phyloP scores from a whole-genome alignment of 1,140 invertebrate species.

The Halesus radiatus region DNA sequence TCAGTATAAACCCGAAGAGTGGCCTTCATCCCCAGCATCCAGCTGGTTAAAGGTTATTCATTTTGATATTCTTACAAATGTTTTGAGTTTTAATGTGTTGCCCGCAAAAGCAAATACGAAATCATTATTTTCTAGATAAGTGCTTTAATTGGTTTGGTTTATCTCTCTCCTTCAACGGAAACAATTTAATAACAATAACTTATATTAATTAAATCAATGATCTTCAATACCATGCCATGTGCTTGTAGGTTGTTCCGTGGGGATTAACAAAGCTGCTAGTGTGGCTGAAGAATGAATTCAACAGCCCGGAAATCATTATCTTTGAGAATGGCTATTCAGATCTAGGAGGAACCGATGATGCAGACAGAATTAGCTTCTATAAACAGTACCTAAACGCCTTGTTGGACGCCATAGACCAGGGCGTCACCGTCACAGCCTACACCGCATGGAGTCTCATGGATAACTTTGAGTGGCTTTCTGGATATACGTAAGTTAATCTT shows the following conservation, averaged over 20 bases:
- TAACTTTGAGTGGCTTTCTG: conserved; percentile 75
- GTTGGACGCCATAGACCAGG: conserved; percentile 58
- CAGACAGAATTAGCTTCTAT: conserved; percentile 65
- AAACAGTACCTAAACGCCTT: conserved; percentile 65
- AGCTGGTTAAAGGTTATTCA: conserved; percentile 48
- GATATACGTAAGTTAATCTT: conserved; percentile 60
- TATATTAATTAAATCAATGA: neutral
- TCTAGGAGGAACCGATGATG: conserved; percentile 68
- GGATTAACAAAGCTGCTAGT: conserved; percentile 65
- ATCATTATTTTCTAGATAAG: no score
- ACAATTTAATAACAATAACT: neutral
- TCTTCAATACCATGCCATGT: no score
- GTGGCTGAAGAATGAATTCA: conserved; percentile 74
- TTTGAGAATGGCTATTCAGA: conserved; percentile 79
- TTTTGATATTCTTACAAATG: no score
- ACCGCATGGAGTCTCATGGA: conserved; percentile 77
- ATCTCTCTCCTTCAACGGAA: no score
- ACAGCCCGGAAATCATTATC: conserved; percentile 73
- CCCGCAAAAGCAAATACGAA: no score
- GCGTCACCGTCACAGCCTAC: conserved; percentile 67
- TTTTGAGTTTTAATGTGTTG: no score
- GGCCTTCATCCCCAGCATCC: conserved; percentile 47
- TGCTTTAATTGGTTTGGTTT: no score
- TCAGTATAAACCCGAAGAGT: conserved; percentile 40
- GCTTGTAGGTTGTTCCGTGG: conserved; percentile 59